phyloP scores from a whole-genome alignment of 1,140 invertebrate species.

The Orussus abietinus region DNA sequence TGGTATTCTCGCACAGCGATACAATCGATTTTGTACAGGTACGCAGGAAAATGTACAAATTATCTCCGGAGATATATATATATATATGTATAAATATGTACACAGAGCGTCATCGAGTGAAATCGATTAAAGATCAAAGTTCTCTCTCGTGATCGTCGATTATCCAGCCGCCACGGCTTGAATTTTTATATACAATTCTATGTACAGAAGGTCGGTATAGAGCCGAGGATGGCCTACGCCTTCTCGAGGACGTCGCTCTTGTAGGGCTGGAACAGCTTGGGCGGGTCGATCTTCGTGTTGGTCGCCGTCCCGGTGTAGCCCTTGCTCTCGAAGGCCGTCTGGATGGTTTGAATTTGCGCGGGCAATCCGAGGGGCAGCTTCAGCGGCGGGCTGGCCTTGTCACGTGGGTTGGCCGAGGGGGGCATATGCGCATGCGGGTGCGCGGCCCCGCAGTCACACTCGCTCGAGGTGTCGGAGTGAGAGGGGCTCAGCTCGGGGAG shows the following conservation, averaged over 20 bases:
- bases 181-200: constrained; percentile 3
- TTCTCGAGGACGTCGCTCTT: constrained; percentile 57
- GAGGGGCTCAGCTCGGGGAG: constrained; percentile 35
- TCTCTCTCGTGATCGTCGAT: too few species aligned
- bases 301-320: constrained; percentile 31
- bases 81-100: too few species aligned
- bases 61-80: too few species aligned
- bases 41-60: too few species aligned
- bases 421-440: constrained; percentile 8
- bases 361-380: constrained; percentile 22
- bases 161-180: too few species aligned
- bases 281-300: constrained; percentile 53
- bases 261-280: constrained; percentile 68
- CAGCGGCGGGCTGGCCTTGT: constrained; percentile 12
- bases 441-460: constrained; percentile 41
- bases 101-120: too few species aligned
- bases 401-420: constrained; percentile 5
- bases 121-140: too few species aligned
- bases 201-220: too few species aligned
- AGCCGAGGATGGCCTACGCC: constrained; percentile 28
- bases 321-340: constrained; percentile 26
- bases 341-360: constrained; percentile 21
- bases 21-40: background rate
- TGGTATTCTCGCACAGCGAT: constrained; percentile 8
- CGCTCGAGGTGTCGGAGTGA: constrained; percentile 41